A percentile compares a stretch with the other conserved stretches of the same genome.
Evolutionary conservation across 2,888 invertebrate species (phyloP).

Genomic region (Tuberolachnus salignus): DNA sequence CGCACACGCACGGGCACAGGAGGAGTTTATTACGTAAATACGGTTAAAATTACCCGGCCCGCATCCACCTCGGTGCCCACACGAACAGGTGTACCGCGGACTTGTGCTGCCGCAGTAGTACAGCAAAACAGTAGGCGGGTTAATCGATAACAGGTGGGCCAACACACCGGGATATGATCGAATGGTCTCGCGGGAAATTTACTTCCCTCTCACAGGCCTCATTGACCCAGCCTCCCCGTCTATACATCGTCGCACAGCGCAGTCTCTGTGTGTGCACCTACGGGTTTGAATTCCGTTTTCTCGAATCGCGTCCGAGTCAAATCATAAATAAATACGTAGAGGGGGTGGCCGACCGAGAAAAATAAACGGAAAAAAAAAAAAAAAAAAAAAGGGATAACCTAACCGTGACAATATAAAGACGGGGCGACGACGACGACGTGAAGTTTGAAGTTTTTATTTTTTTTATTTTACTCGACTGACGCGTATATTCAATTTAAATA

Average conservation of each 20-base stretch:
- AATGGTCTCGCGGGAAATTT: slow-evolving; percentile 45
- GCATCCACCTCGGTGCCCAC: too few relatives aligned
- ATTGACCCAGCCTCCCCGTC: not conserved
- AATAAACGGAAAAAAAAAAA: not conserved
- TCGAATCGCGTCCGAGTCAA: not conserved
- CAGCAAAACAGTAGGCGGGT: not conserved
- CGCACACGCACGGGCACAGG: not conserved
- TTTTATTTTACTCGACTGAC: too few relatives aligned
- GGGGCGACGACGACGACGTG: too few relatives aligned
- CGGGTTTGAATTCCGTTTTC: not conserved
- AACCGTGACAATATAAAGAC: too few relatives aligned
- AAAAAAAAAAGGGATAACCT: too few relatives aligned
- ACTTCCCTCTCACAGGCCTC: not conserved
- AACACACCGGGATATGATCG: slow-evolving; percentile 27
- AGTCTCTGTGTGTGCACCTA: not conserved
- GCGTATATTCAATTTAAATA: too few relatives aligned
- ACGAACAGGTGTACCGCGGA: slow-evolving; percentile 20
- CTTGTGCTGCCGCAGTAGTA: not conserved
- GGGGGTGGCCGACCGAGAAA: too few relatives aligned
- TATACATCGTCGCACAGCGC: not conserved
- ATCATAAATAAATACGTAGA: not conserved
- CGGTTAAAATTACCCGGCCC: slow-evolving; percentile 26
- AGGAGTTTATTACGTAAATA: slow-evolving; percentile 26
- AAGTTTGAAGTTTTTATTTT: too few relatives aligned
- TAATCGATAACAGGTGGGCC: slow-evolving; percentile 38